phyloP scores from a whole-genome alignment of 2,888 invertebrate species.

The Clivina fossor region DNA sequence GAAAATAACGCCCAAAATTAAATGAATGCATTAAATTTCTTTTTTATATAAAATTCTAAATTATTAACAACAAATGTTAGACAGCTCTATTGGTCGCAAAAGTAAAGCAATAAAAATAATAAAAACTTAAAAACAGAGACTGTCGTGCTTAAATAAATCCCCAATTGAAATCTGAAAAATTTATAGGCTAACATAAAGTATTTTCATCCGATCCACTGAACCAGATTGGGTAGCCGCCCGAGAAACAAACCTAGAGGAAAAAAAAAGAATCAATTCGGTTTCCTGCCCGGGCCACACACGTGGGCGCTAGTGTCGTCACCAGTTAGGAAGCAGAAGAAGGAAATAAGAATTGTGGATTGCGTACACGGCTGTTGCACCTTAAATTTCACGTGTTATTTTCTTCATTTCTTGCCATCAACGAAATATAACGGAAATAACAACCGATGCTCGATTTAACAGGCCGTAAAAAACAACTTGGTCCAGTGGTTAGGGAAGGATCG shows the following conservation, averaged over 20 bases:
- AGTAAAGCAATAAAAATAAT: too few relatives aligned
- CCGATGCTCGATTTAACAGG: constrained; percentile 24
- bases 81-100: too few relatives aligned
- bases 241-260: background rate
- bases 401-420: constrained; percentile 31
- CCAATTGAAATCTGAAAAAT: constrained; percentile 8
- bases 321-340: too few relatives aligned
- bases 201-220: constrained; percentile 10
- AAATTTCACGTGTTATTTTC: constrained; percentile 32
- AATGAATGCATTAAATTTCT: too few relatives aligned
- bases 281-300: too few relatives aligned
- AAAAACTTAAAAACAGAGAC: constrained; percentile 4
- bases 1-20: too few relatives aligned
- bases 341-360: too few relatives aligned
- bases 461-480: constrained; percentile 30
- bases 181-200: constrained; percentile 11
- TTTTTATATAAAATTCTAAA: too few relatives aligned
- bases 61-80: too few relatives aligned
- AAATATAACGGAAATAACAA: constrained; percentile 28
- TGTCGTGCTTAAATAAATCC: constrained; percentile 14
- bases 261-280: constrained; percentile 12
- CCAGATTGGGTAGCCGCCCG: background rate
- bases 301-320: too few relatives aligned
- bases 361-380: constrained; percentile 17
- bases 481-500: constrained; percentile 14